A percentile compares a stretch with the other conserved stretches of the same genome.
Evolutionary conservation across 2,113 vertebrate species (phyloP).

Genomic region (Penelope pileata): DNA sequence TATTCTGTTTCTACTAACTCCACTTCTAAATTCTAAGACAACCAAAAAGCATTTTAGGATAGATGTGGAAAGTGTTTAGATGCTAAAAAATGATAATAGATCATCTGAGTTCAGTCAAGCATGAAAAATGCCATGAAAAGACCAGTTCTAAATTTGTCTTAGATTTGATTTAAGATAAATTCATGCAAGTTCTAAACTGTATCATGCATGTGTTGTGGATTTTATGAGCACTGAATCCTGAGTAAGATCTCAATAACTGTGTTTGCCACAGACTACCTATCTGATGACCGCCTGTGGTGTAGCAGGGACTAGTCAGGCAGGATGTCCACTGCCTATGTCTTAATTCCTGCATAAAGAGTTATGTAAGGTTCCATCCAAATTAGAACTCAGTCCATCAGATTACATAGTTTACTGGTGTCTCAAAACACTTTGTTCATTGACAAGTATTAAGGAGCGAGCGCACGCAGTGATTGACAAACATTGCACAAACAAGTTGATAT

Average conservation of each 20-base stretch:
- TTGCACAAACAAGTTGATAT: not conserved
- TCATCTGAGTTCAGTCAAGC: not conserved
- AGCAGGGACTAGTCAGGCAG: not conserved
- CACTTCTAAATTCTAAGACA: not conserved
- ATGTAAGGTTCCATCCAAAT: not conserved
- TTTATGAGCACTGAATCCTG: rapidly evolving
- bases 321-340: not conserved
- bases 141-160: not conserved
- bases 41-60: not conserved
- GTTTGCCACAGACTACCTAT: not conserved
- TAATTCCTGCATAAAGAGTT: not conserved
- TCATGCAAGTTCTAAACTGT: not conserved
- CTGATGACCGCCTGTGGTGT: not conserved
- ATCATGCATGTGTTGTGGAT: rapidly evolving
- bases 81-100: not conserved
- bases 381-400: not conserved
- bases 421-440: not conserved
- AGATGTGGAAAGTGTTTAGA: not conserved
- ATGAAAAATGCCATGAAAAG: not conserved
- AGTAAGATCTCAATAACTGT: not conserved
- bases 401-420: not conserved
- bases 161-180: not conserved
- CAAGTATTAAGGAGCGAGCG: not conserved
- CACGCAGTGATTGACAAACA: not conserved
- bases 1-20: not conserved